These are phyloP conservation scores for Tenthredo livida DNA, from an alignment of 2,888 invertebrate genomes.

Conservation along the genomic window DNA sequence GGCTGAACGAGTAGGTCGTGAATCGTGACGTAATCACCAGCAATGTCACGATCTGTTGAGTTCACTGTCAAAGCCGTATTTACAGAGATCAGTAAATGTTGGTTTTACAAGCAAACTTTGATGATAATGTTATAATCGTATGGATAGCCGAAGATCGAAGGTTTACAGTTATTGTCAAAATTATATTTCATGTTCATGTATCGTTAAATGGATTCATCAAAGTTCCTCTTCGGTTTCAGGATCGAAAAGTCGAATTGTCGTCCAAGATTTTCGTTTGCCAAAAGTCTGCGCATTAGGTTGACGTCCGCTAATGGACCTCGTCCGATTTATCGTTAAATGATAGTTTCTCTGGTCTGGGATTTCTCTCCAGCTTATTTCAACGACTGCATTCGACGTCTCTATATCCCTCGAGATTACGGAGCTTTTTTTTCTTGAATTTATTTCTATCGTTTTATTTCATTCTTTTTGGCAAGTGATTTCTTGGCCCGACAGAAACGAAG, in stretches of 20 bases:
- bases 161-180: neutral
- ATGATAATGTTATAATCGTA: neutral
- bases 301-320: neutral
- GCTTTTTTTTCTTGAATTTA: neutral
- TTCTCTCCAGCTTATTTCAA: neutral
- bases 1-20: constrained; percentile 49
- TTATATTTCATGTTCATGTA: neutral
- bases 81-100: neutral
- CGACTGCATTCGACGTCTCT: neutral
- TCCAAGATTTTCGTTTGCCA: neutral
- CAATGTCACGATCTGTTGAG: constrained; percentile 65
- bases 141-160: neutral
- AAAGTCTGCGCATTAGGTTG: neutral
- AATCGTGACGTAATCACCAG: constrained; percentile 64
- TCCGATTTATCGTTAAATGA: neutral
- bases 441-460: neutral
- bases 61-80: constrained; percentile 60
- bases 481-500: neutral
- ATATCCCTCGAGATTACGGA: constrained; percentile 3
- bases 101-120: neutral
- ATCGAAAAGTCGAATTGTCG: neutral
- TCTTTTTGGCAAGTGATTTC: constrained; percentile 29
- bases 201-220: neutral
- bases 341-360: neutral
- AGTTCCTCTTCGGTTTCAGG: neutral